phyloP scores from a whole-genome alignment of 2,888 invertebrate species.

The Linnaemya vulpina region DNA sequence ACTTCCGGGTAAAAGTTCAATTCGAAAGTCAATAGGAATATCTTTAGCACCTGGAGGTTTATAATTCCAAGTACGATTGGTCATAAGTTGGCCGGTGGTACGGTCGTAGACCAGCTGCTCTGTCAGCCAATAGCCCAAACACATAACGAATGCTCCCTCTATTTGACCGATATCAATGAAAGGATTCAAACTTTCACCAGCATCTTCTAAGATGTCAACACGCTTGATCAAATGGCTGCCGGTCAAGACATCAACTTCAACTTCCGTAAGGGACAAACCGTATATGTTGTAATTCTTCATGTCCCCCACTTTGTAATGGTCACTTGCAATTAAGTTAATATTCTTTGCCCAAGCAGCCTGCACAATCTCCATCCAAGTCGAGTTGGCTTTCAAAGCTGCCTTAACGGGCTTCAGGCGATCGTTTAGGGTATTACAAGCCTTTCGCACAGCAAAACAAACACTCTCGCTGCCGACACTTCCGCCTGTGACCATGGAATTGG shows the following conservation, averaged over 20 bases:
- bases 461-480: slow-evolving; percentile 88
- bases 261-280: slow-evolving; percentile 86
- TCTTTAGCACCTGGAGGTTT: slow-evolving; percentile 90
- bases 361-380: slow-evolving; percentile 85
- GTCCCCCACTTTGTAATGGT: slow-evolving; percentile 84
- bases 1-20: slow-evolving; percentile 87
- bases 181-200: slow-evolving; percentile 88
- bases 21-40: slow-evolving; percentile 89
- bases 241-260: slow-evolving; percentile 90
- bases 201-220: slow-evolving; percentile 89
- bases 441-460: slow-evolving; percentile 84
- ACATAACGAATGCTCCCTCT: slow-evolving; percentile 91
- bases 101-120: slow-evolving; percentile 87
- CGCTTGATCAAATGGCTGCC: slow-evolving; percentile 87
- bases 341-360: slow-evolving; percentile 83
- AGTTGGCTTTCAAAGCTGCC: slow-evolving; percentile 57
- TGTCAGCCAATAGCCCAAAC: slow-evolving; percentile 88
- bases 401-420: slow-evolving; percentile 85
- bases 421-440: slow-evolving; percentile 86
- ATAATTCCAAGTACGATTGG: slow-evolving; percentile 91
- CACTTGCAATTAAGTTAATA: slow-evolving; percentile 85
- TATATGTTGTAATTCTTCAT: slow-evolving; percentile 86
- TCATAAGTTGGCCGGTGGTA: slow-evolving; percentile 86
- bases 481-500: slow-evolving; percentile 87
- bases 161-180: slow-evolving; percentile 89